A percentile compares a stretch with the other conserved stretches of the same genome.
phyloP scores from a whole-genome alignment of 2,888 invertebrate genomes.

The Drosophila ochracea region DNA sequence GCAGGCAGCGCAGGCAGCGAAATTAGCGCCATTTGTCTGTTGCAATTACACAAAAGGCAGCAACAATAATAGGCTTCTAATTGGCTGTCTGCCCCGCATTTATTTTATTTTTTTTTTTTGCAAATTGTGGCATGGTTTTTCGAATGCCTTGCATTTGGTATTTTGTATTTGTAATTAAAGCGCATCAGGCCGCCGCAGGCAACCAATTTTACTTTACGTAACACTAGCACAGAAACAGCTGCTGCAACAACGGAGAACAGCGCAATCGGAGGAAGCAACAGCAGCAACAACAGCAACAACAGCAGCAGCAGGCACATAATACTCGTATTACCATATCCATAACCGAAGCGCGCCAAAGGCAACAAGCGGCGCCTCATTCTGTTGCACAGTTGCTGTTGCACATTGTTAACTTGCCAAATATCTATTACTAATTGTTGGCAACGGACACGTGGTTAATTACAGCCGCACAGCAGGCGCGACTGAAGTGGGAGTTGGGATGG shows the following conservation, averaged over 20 bases:
- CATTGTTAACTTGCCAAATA: constrained; percentile 64
- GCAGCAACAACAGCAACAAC: background rate
- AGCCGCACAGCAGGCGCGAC: constrained; percentile 1
- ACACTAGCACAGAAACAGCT: constrained; percentile 27
- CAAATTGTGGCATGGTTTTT: constrained; percentile 20
- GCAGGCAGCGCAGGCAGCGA: constrained; percentile 8
- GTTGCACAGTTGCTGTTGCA: constrained; percentile 1
- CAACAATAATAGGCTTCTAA: constrained; percentile 69
- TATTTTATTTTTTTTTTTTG: background rate
- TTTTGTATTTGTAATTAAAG: constrained; percentile 67
- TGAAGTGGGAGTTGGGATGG: no score
- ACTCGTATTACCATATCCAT: constrained; percentile 37
- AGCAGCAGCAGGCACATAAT: constrained; percentile 19
- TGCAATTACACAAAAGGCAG: constrained; percentile 49
- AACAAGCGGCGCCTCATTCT: background rate
- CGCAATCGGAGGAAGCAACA: constrained; percentile 6
- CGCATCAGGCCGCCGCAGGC: constrained; percentile 65
- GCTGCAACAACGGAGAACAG: background rate
- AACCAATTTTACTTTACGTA: constrained; percentile 64
- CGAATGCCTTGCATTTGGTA: constrained; percentile 19
- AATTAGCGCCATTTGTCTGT: constrained; percentile 47
- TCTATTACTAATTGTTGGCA: constrained; percentile 62
- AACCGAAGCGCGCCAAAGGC: constrained; percentile 41
- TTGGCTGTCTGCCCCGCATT: constrained; percentile 45
- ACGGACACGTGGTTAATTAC: constrained; percentile 57